A percentile compares a stretch with the other conserved stretches of the same genome.
Conservation (phyloP, 2,888 invertebrate species). For the Hyalella azteca region DNA sequence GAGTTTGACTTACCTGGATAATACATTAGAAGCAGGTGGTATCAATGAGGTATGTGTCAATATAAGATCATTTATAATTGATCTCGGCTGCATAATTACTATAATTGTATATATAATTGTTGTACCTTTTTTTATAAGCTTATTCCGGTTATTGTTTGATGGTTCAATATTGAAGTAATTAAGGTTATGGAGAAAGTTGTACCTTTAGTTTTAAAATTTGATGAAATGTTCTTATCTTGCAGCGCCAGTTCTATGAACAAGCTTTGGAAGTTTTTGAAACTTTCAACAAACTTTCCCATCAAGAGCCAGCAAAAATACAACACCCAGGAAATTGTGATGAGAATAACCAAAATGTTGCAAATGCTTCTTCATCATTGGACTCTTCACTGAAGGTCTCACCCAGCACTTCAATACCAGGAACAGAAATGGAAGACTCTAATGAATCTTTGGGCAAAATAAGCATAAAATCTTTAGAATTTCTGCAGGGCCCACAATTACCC, state of each 20-base stretch:
- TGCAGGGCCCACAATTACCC: background rate
- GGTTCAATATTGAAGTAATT: no score
- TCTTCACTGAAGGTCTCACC: background rate
- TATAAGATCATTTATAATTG: no score
- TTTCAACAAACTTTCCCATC: constrained; percentile 20
- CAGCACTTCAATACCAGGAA: background rate
- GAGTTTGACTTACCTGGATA: background rate
- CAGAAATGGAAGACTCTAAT: background rate
- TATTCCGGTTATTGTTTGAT: no score
- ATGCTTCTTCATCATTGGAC: background rate
- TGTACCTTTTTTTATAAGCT: no score
- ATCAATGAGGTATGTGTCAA: constrained; percentile 25
- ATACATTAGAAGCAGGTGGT: background rate
- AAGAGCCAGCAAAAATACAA: background rate
- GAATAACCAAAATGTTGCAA: background rate
- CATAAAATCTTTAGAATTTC: background rate
- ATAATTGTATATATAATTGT: no score
- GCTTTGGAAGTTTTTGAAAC: constrained; percentile 8
- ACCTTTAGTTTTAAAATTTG: background rate
- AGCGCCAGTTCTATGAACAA: constrained; percentile 29
- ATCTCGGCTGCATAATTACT: no score
- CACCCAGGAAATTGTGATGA: background rate
- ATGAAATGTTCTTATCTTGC: background rate
- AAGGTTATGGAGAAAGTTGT: background rate
- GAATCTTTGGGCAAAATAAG: constrained; percentile 3